Percentiles rank a stretch among this genome's conserved stretches.
phyloP scores from a whole-genome alignment of 2,888 invertebrate genomes.

The Drosophila fungiperda region DNA sequence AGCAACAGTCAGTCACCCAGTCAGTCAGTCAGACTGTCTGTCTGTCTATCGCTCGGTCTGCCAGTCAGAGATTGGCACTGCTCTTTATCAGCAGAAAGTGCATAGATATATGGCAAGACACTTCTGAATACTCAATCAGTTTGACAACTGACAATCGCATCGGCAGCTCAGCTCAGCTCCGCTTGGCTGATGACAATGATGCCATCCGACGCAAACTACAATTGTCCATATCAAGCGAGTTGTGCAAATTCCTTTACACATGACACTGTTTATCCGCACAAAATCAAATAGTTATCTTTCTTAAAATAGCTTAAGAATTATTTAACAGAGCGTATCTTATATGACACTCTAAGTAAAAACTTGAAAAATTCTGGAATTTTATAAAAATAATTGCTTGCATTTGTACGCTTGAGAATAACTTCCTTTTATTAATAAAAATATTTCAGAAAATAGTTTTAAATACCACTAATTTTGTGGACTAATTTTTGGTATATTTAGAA shows the following conservation, averaged over 20 bases:
- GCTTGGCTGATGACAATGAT: slow-evolving; percentile 54
- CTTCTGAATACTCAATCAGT: slow-evolving; percentile 62
- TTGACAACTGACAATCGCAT: slow-evolving; percentile 70
- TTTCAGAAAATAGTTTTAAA: neutral
- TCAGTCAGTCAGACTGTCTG: slow-evolving; percentile 21
- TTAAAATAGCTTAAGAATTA: neutral
- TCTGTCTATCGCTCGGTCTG: slow-evolving; percentile 5
- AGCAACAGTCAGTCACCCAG: slow-evolving; percentile 21
- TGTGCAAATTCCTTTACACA: neutral
- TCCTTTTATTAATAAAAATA: neutral
- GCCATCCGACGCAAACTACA: slow-evolving; percentile 30
- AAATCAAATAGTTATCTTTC: neutral
- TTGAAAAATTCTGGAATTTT: fast-evolving
- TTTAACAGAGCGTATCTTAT: neutral
- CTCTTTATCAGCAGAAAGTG: slow-evolving; percentile 45
- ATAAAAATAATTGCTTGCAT: neutral
- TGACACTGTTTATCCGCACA: neutral
- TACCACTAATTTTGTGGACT: neutral
- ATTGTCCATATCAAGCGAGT: slow-evolving; percentile 9
- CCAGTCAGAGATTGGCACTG: slow-evolving; percentile 28
- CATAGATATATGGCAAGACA: slow-evolving; percentile 15
- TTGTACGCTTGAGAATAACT: neutral
- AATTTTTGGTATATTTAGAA: neutral
- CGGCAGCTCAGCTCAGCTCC: slow-evolving; percentile 32
- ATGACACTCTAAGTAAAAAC: neutral